Percentiles rank a stretch among this genome's conserved stretches.
These are phyloP conservation scores for Galleria mellonella DNA, from an alignment of 1,140 invertebrate species.

Conservation along the genomic window DNA sequence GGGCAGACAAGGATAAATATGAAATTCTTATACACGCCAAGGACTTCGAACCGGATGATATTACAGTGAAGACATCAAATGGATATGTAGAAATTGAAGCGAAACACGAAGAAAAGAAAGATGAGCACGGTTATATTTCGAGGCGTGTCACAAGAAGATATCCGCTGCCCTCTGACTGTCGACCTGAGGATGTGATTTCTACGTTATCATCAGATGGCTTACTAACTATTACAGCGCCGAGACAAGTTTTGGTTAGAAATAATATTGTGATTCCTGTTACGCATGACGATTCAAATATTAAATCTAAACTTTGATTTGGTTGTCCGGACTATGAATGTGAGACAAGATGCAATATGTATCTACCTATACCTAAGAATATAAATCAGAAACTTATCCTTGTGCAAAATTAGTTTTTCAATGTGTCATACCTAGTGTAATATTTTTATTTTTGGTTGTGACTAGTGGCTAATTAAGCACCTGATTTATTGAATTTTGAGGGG, in stretches of 20 bases:
- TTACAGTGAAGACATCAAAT: slow-evolving; percentile 87
- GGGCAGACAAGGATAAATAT: slow-evolving; percentile 45
- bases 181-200: slow-evolving; percentile 32
- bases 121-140: slow-evolving; percentile 83
- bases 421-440: too few species aligned
- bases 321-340: background rate
- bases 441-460: too few species aligned
- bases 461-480: too few species aligned
- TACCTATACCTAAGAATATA: too few species aligned
- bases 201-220: slow-evolving; percentile 36
- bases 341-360: too few species aligned
- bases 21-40: slow-evolving; percentile 85
- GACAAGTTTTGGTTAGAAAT: slow-evolving; percentile 20
- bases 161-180: slow-evolving; percentile 34
- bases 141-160: slow-evolving; percentile 82
- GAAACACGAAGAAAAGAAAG: slow-evolving; percentile 87
- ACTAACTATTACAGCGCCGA: slow-evolving; percentile 32
- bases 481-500: too few species aligned
- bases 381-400: too few species aligned
- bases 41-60: slow-evolving; percentile 89
- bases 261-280: slow-evolving; percentile 46
- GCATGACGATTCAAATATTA: slow-evolving; percentile 26
- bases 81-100: slow-evolving; percentile 86
- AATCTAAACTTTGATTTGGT: slow-evolving; percentile 36
- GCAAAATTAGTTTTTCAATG: too few species aligned